Conservation (phyloP, 2,113 vertebrate genomes). For the Zosterops hypoxanthus region DNA sequence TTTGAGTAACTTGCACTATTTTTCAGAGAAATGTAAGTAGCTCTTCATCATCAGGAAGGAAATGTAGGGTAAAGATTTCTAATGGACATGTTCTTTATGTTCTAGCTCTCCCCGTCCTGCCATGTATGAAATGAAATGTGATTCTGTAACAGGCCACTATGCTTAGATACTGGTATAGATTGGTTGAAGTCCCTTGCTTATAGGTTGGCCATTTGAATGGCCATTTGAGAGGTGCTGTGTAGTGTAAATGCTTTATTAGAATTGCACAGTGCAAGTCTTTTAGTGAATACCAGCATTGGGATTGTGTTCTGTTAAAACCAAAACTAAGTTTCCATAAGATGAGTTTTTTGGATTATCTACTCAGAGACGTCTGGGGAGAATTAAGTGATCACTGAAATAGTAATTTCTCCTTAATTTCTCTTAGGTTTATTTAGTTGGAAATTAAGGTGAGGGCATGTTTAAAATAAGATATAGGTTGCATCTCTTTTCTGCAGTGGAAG, state of each 20-base stretch:
- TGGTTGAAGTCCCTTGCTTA: background rate
- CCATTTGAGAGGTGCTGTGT: background rate
- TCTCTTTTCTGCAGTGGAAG: background rate
- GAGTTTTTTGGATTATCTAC: background rate
- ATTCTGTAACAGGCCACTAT: background rate
- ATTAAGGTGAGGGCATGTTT: background rate
- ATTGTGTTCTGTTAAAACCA: background rate
- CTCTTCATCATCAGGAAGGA: background rate
- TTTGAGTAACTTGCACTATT: background rate
- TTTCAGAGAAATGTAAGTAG: background rate
- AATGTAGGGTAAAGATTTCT: background rate
- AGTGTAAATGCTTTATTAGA: background rate
- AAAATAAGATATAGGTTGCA: background rate
- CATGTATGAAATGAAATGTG: rapidly evolving
- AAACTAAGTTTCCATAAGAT: background rate
- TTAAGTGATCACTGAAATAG: background rate
- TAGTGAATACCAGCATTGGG: background rate
- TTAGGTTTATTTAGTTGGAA: background rate
- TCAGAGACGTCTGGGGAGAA: background rate
- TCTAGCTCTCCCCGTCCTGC: background rate
- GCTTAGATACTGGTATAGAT: background rate
- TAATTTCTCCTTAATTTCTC: background rate
- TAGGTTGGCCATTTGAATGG: background rate
- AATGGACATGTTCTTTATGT: rapidly evolving
- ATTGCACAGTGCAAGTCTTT: background rate